phyloP scores from a whole-genome alignment of 2,113 vertebrate genomes.

The Rallus limicola region DNA sequence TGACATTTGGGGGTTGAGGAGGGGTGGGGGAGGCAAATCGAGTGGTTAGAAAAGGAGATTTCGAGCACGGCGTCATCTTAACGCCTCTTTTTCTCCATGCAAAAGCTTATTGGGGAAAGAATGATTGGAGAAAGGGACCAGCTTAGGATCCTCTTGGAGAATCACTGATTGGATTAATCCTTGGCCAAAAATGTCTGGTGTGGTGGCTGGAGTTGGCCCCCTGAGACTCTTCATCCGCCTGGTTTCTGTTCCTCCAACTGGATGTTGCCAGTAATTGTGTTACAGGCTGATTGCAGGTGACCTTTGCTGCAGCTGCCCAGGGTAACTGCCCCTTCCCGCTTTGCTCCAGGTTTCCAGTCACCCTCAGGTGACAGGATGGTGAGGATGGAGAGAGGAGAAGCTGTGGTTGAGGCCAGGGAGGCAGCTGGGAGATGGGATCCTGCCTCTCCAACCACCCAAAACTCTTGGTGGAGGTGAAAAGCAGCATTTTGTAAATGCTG shows the following conservation, averaged over 20 bases:
- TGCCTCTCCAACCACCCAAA: rapidly evolving
- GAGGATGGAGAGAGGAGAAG: not conserved
- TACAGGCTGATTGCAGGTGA: not conserved
- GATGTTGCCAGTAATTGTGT: not conserved
- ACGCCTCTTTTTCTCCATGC: not conserved
- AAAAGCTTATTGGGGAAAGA: not conserved
- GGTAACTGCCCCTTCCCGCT: not conserved
- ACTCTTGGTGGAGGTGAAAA: not conserved
- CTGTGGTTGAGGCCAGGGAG: not conserved
- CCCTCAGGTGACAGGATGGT: not conserved
- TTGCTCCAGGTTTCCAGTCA: not conserved
- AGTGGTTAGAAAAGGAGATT: not conserved
- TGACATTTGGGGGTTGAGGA: not conserved
- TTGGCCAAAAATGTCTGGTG: not conserved
- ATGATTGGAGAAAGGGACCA: not conserved
- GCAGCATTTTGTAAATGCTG: not conserved
- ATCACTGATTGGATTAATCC: not conserved
- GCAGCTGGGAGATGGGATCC: rapidly evolving
- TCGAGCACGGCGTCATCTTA: not conserved
- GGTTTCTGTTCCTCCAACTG: not conserved
- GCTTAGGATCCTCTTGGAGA: not conserved
- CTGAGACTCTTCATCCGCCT: not conserved
- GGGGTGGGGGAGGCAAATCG: not conserved
- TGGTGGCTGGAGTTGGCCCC: not conserved
- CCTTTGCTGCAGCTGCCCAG: not conserved